Conservation (phyloP, 37 sponge, comb jelly and placozoan genomes). For the Mnemiopsis leidyi region DNA sequence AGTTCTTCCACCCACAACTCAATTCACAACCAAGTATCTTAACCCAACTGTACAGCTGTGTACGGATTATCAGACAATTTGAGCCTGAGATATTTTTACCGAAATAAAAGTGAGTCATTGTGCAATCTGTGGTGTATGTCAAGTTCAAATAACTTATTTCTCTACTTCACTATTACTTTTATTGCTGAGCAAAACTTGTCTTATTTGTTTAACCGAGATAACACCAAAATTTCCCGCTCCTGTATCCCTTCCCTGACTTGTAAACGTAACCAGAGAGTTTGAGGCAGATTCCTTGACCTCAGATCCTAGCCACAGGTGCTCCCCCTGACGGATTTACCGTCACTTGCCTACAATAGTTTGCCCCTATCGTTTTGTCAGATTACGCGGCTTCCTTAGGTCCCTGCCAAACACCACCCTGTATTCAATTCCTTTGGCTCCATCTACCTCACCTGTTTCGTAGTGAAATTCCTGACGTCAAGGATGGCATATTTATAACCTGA, state of each 20-base stretch:
- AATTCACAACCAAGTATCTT: not conserved
- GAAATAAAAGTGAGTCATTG: too few species aligned
- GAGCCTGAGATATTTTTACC: not conserved
- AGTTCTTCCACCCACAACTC: not conserved
- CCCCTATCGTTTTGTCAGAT: not conserved
- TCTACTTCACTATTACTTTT: not conserved
- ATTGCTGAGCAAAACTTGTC: not conserved
- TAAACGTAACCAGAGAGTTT: too few species aligned
- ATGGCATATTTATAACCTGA: too few species aligned
- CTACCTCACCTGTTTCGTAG: too few species aligned
- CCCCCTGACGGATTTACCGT: not conserved
- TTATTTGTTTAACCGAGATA: not conserved
- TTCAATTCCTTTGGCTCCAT: too few species aligned
- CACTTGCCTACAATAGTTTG: not conserved
- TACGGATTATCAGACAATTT: not conserved
- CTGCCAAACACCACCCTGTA: not conserved
- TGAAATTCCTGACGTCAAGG: too few species aligned
- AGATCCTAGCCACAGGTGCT: not conserved
- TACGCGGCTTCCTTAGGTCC: not conserved
- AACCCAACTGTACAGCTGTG: not conserved
- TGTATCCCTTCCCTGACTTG: too few species aligned
- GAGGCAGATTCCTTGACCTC: not conserved
- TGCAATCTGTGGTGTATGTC: not conserved
- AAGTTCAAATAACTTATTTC: not conserved
- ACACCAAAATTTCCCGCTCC: too few species aligned